These are phyloP conservation scores for Stichodactyla helianthus DNA, from an alignment of 64 coral and sea anemone species.

Conservation along the genomic window DNA sequence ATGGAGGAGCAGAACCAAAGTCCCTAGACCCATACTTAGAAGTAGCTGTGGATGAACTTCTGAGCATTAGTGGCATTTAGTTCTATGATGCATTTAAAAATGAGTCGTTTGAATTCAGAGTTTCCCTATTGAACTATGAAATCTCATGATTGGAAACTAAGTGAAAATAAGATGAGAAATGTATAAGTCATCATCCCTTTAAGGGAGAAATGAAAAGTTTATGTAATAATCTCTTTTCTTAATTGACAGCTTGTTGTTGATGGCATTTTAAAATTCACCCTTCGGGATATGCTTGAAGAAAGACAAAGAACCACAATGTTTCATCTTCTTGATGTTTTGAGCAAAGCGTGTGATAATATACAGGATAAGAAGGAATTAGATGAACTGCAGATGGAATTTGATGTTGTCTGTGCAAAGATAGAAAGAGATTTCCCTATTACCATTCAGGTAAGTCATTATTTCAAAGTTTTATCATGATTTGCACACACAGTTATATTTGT, in stretches of 20 bases:
- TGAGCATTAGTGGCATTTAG: neutral
- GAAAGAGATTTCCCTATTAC: neutral
- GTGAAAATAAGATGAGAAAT: too few relatives aligned
- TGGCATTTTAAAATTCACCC: slow-evolving; percentile 32
- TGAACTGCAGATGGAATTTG: neutral
- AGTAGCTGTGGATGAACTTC: slow-evolving; percentile 34
- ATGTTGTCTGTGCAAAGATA: neutral
- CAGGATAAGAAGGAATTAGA: slow-evolving; percentile 7
- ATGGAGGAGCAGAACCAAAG: slow-evolving; percentile 12
- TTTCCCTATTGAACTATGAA: neutral
- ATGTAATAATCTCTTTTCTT: too few relatives aligned
- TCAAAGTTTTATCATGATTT: too few relatives aligned
- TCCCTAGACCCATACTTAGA: slow-evolving; percentile 43
- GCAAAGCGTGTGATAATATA: neutral
- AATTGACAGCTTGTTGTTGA: slow-evolving; percentile 27
- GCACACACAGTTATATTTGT: too few relatives aligned
- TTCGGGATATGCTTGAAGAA: slow-evolving; percentile 21
- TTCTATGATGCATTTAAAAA: slow-evolving; percentile 17
- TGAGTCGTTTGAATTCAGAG: neutral
- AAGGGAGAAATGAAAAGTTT: too few relatives aligned
- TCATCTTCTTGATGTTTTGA: neutral
- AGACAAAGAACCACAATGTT: slow-evolving; percentile 1
- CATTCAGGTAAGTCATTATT: too few relatives aligned
- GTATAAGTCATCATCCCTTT: too few relatives aligned
- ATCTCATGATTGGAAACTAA: too few relatives aligned